Percentiles rank a stretch among this genome's conserved stretches.
These are phyloP conservation scores for Chlorodrepanis virens DNA, from an alignment of 2,113 vertebrate genomes.

Conservation along the genomic window DNA sequence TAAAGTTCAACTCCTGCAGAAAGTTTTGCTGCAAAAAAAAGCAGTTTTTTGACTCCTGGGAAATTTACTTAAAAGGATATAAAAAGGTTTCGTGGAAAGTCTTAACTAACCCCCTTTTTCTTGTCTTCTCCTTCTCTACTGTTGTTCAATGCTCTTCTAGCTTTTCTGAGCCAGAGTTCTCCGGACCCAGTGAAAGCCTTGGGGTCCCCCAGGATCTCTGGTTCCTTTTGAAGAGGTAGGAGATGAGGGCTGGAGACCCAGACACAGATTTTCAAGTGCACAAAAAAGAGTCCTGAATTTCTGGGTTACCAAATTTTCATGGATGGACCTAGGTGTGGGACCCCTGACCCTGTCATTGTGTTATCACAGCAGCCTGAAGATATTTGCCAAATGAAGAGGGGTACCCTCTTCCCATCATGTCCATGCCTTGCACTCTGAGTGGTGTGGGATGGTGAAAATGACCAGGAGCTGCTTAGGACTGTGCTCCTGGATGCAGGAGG, in stretches of 20 bases:
- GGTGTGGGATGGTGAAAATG: neutral
- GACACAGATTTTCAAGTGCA: neutral
- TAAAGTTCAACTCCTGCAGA: neutral
- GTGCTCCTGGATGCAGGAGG: neutral
- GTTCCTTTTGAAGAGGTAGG: neutral
- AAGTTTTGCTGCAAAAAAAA: neutral
- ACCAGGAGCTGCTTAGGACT: neutral
- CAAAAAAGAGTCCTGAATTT: neutral
- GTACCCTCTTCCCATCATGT: neutral
- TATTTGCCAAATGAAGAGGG: neutral
- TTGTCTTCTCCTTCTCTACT: neutral
- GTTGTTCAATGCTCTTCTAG: neutral
- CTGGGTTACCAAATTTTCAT: neutral
- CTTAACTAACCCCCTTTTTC: neutral
- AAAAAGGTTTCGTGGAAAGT: neutral
- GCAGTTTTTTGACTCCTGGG: accelerated
- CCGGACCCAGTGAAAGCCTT: neutral
- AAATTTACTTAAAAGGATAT: neutral
- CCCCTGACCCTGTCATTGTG: accelerated
- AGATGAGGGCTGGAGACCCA: neutral
- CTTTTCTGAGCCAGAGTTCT: neutral
- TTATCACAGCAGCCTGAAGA: neutral
- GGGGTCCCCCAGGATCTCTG: neutral
- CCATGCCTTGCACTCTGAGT: neutral
- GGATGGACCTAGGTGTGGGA: too few species aligned